phyloP scores from a whole-genome alignment of 64 coral and sea anemone genomes.

The Trachythela sp. region DNA sequence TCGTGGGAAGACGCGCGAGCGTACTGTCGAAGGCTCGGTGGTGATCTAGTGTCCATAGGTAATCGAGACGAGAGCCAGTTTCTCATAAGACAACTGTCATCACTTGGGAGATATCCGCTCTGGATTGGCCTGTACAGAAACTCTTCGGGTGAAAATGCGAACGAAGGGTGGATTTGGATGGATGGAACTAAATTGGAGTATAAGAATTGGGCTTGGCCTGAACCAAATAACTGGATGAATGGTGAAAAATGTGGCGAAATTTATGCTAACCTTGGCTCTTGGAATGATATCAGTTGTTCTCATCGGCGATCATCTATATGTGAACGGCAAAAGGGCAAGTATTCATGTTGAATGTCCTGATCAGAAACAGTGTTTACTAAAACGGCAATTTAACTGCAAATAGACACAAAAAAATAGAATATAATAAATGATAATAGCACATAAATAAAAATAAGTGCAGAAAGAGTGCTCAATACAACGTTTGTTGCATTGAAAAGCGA shows the following conservation, averaged over 20 bases:
- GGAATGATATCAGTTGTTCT: constrained; percentile 70
- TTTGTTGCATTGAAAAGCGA: too few relatives aligned
- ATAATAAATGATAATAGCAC: too few relatives aligned
- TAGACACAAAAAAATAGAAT: too few relatives aligned
- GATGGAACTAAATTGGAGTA: constrained; percentile 53
- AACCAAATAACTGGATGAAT: constrained; percentile 64
- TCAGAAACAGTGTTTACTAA: too few relatives aligned
- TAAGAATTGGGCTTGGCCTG: constrained; percentile 37
- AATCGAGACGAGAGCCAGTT: neutral
- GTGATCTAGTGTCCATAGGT: neutral
- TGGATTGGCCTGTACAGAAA: neutral
- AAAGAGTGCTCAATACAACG: too few relatives aligned
- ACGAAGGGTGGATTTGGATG: constrained; percentile 46
- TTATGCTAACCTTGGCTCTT: constrained; percentile 23
- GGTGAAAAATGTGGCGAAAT: constrained; percentile 78
- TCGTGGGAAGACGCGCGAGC: neutral
- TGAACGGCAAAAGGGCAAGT: constrained; percentile 75
- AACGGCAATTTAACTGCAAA: too few relatives aligned
- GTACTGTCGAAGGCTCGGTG: neutral
- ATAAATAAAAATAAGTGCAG: too few relatives aligned
- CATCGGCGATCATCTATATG: constrained; percentile 56
- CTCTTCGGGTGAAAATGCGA: neutral
- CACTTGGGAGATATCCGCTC: neutral
- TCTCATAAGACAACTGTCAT: neutral
- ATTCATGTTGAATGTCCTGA: too few relatives aligned